These are phyloP conservation scores for Darevskia nairensis DNA, from an alignment of 2,797 vertebrate species.

Conservation along the genomic window DNA sequence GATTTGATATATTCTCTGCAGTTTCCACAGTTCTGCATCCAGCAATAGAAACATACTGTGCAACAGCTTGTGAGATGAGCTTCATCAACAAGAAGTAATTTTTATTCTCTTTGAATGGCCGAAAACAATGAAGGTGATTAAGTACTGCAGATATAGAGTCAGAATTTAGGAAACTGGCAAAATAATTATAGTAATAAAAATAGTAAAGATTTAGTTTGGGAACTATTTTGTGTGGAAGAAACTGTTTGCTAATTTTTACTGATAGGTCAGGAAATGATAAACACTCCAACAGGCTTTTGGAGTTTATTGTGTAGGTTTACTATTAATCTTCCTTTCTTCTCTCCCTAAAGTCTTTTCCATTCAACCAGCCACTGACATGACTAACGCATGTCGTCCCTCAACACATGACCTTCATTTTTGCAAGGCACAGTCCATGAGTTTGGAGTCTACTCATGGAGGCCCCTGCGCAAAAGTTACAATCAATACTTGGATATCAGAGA, in stretches of 20 bases:
- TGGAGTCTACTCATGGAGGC: background rate
- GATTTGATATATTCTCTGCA: conserved; percentile 55
- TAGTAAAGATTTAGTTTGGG: conserved; percentile 64
- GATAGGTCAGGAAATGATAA: background rate
- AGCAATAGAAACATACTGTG: conserved; percentile 77
- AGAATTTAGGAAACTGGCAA: conserved; percentile 70
- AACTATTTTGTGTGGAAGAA: conserved; percentile 57
- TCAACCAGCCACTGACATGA: background rate
- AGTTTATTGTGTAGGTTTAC: background rate
- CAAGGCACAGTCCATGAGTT: background rate
- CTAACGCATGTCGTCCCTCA: background rate
- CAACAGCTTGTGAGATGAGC: conserved; percentile 80
- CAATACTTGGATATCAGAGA: background rate
- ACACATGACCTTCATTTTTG: background rate
- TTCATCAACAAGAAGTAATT: conserved; percentile 80
- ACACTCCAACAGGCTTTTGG: background rate
- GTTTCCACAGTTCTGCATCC: conserved; percentile 68
- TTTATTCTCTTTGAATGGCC: conserved; percentile 81
- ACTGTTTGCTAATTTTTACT: background rate
- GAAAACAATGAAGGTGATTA: conserved; percentile 81
- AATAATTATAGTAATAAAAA: conserved; percentile 42
- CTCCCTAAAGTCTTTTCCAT: background rate
- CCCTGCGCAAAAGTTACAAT: background rate
- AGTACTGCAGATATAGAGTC: conserved; percentile 76
- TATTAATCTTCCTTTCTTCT: background rate